Conservation (phyloP, 2,888 invertebrate species). For the Arge pagana region DNA sequence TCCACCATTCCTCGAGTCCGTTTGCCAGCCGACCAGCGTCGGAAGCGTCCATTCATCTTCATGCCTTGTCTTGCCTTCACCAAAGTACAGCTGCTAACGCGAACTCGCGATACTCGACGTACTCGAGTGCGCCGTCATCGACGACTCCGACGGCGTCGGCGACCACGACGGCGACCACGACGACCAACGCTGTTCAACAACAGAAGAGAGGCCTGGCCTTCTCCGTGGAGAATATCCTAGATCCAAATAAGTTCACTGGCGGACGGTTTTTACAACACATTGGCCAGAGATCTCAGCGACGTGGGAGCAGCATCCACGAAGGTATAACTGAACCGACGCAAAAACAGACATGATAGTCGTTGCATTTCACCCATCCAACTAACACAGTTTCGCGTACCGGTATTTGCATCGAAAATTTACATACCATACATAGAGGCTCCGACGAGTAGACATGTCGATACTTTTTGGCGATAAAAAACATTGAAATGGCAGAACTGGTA, state of each 20-base stretch:
- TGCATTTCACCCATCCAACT: too few relatives aligned
- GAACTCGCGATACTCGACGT: constrained; percentile 4
- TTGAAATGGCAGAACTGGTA: too few relatives aligned
- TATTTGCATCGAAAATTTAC: too few relatives aligned
- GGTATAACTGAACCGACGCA: constrained; percentile 44
- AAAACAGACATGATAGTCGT: too few relatives aligned
- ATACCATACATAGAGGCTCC: too few relatives aligned
- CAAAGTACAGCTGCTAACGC: constrained; percentile 13
- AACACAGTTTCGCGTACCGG: too few relatives aligned
- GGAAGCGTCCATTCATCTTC: constrained; percentile 40
- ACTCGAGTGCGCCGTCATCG: constrained; percentile 18
- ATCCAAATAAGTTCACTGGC: constrained; percentile 89
- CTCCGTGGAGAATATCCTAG: constrained; percentile 88
- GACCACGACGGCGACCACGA: constrained; percentile 42
- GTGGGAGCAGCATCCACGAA: constrained; percentile 52
- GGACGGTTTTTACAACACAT: constrained; percentile 46
- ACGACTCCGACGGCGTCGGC: constrained; percentile 33
- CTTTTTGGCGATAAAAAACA: too few relatives aligned
- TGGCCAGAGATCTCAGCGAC: constrained; percentile 43
- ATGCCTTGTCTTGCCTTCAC: constrained; percentile 45
- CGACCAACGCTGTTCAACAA: constrained; percentile 60
- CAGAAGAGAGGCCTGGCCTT: constrained; percentile 76
- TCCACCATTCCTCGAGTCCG: constrained; percentile 30
- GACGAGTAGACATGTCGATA: too few relatives aligned
- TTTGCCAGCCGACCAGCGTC: constrained; percentile 39